Evolutionary conservation across 2,797 vertebrate species (phyloP).

Genomic region (Tachyglossus aculeatus): DNA sequence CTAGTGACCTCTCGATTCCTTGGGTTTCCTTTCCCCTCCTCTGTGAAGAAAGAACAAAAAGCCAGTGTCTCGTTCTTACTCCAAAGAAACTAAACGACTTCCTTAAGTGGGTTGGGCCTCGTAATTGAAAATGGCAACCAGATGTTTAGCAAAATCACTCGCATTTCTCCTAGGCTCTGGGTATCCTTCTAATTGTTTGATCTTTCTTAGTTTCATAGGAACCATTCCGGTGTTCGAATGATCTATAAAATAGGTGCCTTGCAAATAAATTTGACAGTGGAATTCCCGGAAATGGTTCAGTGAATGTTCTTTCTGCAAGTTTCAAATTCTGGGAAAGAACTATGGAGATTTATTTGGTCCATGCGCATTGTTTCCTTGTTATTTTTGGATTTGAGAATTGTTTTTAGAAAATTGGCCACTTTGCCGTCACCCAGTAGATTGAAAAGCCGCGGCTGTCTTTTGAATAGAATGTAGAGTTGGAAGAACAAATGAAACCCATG

Average conservation of each 20-base stretch:
- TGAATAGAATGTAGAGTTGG: conserved; percentile 28
- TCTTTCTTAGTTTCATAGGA: conserved; percentile 65
- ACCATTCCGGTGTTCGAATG: conserved; percentile 56
- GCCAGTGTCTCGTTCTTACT: conserved; percentile 69
- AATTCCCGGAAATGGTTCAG: conserved; percentile 13
- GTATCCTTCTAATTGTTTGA: conserved; percentile 64
- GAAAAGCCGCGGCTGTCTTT: conserved; percentile 19
- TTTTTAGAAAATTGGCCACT: conserved; percentile 3
- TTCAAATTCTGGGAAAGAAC: background rate
- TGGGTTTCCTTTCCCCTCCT: conserved; percentile 70
- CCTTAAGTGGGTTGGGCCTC: conserved; percentile 74
- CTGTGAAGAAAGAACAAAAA: conserved; percentile 73
- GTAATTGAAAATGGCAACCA: conserved; percentile 81
- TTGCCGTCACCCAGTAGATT: conserved; percentile 6
- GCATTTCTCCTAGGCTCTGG: conserved; percentile 60
- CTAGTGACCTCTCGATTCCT: conserved; percentile 68
- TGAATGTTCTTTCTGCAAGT: conserved; percentile 9
- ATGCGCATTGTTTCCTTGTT: conserved; percentile 14
- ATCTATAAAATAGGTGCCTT: conserved; percentile 23
- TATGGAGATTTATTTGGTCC: conserved; percentile 18
- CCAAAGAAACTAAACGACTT: conserved; percentile 76
- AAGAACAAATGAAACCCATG: conserved; percentile 14
- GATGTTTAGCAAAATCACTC: conserved; percentile 77
- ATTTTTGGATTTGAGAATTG: conserved; percentile 2
- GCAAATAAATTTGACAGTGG: conserved; percentile 33